Percentiles rank a stretch among this genome's conserved stretches.
Evolutionary conservation across 2,888 invertebrate genomes (phyloP).

Genomic region (Agrochola lota): DNA sequence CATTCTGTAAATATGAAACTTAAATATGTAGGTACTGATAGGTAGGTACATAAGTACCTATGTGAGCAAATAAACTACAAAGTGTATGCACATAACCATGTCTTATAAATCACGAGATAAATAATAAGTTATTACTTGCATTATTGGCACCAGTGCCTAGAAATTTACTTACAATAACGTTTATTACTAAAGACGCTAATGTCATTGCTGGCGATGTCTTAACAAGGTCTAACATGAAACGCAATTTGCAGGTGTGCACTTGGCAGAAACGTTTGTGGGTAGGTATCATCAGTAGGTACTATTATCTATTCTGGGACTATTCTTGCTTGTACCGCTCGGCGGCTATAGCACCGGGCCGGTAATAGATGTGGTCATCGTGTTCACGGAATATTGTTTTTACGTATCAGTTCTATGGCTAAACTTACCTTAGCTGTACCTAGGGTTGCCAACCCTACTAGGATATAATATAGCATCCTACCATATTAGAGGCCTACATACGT

Average conservation of each 20-base stretch:
- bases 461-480: no score
- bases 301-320: no score
- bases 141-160: neutral
- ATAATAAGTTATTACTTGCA: constrained; percentile 1
- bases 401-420: neutral
- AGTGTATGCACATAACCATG: neutral
- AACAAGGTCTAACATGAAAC: constrained; percentile 38
- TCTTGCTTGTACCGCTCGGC: no score
- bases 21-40: neutral
- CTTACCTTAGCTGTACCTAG: neutral
- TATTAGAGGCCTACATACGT: no score
- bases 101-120: constrained; percentile 8
- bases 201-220: constrained; percentile 28
- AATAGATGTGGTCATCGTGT: no score
- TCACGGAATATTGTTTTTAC: no score
- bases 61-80: neutral
- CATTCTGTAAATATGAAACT: neutral
- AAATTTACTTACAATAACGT: constrained; percentile 8
- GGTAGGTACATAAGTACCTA: neutral
- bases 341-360: no score
- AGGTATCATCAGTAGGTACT: neutral
- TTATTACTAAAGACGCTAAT: constrained; percentile 8
- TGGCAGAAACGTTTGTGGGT: constrained; percentile 9
- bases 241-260: constrained; percentile 40
- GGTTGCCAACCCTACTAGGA: no score